Evolutionary conservation across 2,888 invertebrate species (phyloP), one percentile per base, ranked within the genome.

Genomic region (Drosophila koepferae): DNA sequence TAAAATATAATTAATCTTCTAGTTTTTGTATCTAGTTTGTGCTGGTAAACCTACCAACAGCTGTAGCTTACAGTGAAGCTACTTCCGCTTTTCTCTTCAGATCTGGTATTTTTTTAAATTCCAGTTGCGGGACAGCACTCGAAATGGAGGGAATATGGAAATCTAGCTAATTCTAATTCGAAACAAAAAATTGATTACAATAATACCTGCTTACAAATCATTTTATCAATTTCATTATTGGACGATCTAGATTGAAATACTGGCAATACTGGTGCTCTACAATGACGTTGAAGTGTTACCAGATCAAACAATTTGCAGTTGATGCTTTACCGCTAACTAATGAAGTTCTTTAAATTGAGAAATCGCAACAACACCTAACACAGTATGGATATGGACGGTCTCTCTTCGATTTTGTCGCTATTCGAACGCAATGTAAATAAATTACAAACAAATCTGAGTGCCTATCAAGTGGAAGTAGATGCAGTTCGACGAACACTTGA

Each of bases 351-450:
- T n/a, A 18, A 81, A 63, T 63, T 54, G 16, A 2, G 9, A 9
- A 8, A 2, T 46, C 10, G 31, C 18, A 6, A 9, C 0, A 20
- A 41, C 36, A 60, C 10, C 2, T 16, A 38, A 9, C 1, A 9
- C 1, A 16, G 4, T 1, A 31, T 74, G 61, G 55, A 82, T 31
- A 54, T 84, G 20, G 64, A 70, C 0, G 82, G 67, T 62, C 36
- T 89, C 3, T 18, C 10, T 2, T 64, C 43, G 1, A 43, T 85
- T 5, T 58, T 69, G 9, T 31, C 60, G 8, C 38, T 88, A 3
- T 82, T 77, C 48, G 43, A 68, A 2, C 41, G 49, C 9, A 90
- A 88, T 56, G 40, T 77, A 6, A 34, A 55, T 1, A 80, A 77
- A 53, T 38, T 85, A 12, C 53, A 72, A 31, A 7, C 28, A 7